phyloP scores from a whole-genome alignment of 1,140 invertebrate genomes.

The Asbolus verrucosus region DNA sequence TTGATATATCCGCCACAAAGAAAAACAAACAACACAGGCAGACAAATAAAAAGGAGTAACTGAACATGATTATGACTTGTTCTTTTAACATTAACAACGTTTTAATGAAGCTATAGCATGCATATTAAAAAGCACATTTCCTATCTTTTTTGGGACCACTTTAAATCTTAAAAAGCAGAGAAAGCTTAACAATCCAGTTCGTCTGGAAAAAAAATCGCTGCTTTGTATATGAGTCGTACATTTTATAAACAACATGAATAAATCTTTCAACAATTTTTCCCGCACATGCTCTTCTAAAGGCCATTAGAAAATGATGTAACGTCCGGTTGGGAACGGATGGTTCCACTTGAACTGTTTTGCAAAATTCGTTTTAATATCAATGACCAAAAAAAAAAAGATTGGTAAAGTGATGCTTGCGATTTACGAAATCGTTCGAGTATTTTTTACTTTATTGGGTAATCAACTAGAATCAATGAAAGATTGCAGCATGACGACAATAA shows the following conservation, averaged over 20 bases:
- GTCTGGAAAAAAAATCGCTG: too few species aligned
- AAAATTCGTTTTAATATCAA: neutral
- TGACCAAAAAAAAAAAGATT: neutral
- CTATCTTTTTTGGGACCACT: too few species aligned
- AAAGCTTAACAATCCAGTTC: too few species aligned
- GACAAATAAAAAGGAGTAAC: neutral
- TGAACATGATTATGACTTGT: slow-evolving; percentile 10
- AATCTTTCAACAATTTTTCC: slow-evolving; percentile 16
- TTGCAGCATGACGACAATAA: slow-evolving; percentile 10
- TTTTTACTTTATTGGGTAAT: slow-evolving; percentile 12
- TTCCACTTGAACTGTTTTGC: neutral
- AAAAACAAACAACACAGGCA: slow-evolving; percentile 8
- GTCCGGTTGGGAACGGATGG: neutral
- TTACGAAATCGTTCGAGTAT: slow-evolving; percentile 5
- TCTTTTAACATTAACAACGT: neutral
- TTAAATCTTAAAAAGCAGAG: too few species aligned
- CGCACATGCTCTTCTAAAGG: neutral
- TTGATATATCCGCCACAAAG: too few species aligned
- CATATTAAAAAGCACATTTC: slow-evolving; percentile 4
- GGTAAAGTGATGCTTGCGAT: neutral
- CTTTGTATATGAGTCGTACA: too few species aligned
- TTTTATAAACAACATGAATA: slow-evolving; percentile 1
- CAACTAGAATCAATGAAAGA: slow-evolving; percentile 5
- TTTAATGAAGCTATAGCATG: slow-evolving; percentile 11
- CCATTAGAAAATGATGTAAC: slow-evolving; percentile 23